Evolutionary conservation across 2,113 vertebrate species (phyloP).

Genomic region (Corythornis madagascariensis): DNA sequence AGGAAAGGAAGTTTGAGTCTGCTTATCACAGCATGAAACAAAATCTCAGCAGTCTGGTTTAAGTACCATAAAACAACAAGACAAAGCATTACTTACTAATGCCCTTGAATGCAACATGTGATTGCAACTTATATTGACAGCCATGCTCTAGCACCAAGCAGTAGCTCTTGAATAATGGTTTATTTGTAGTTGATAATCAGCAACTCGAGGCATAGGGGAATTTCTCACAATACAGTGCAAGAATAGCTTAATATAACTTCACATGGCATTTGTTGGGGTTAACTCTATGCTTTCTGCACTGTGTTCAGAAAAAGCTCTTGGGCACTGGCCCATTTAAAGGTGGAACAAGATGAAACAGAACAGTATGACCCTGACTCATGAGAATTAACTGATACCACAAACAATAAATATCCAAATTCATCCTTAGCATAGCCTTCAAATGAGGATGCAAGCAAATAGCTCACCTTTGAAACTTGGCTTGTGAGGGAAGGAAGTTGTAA

Average conservation of each 20-base stretch:
- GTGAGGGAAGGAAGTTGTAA: neutral
- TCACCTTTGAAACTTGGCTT: neutral
- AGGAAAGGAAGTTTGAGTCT: neutral
- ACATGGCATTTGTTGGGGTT: neutral
- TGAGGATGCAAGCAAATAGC: neutral
- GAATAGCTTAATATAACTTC: neutral
- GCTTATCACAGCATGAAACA: neutral
- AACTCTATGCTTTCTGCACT: neutral
- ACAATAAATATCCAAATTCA: neutral
- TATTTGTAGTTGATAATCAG: constrained; percentile 10
- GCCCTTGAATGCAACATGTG: neutral
- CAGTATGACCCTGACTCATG: neutral
- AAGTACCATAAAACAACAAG: neutral
- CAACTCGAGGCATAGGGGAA: neutral
- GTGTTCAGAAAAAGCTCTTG: neutral
- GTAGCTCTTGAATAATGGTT: constrained; percentile 17
- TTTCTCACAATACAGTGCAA: neutral
- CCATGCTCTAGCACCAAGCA: neutral
- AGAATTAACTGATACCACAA: neutral
- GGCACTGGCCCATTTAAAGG: neutral
- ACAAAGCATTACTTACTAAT: constrained; percentile 1
- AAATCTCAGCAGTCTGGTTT: neutral
- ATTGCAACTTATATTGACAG: neutral
- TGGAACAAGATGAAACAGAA: neutral
- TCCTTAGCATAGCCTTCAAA: neutral